phyloP scores from a whole-genome alignment of 2,888 invertebrate species.

The Saturnia japonica region DNA sequence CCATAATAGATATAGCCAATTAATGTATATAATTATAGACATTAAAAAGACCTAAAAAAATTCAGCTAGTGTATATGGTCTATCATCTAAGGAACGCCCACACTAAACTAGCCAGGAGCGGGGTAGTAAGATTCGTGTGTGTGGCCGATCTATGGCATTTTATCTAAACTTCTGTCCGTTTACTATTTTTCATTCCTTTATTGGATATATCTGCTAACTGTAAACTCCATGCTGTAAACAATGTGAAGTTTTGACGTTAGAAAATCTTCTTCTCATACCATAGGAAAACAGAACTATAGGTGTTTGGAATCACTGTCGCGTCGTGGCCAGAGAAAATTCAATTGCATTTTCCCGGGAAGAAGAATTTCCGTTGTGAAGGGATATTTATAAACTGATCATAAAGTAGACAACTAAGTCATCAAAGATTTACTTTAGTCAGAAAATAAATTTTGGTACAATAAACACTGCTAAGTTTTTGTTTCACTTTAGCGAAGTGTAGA shows the following conservation, averaged over 20 bases:
- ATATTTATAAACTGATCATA: background rate
- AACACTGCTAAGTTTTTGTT: constrained; percentile 35
- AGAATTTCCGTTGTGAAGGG: background rate
- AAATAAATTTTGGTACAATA: constrained; percentile 19
- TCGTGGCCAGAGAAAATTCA: background rate
- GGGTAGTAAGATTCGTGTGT: too few species aligned
- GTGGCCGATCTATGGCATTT: too few species aligned
- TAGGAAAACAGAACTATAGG: background rate
- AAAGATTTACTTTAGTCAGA: background rate
- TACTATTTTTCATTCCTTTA: background rate
- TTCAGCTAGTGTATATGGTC: too few species aligned
- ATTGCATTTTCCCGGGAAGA: background rate
- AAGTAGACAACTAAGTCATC: background rate
- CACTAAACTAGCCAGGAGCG: too few species aligned
- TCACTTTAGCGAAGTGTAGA: constrained; percentile 27
- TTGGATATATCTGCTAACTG: background rate
- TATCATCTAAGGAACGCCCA: too few species aligned
- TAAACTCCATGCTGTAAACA: background rate
- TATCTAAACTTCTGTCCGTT: background rate
- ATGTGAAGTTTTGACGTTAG: background rate
- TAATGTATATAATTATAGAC: too few species aligned
- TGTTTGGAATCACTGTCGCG: background rate
- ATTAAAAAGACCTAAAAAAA: too few species aligned
- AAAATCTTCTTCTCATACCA: background rate
- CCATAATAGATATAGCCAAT: too few species aligned